phyloP scores from a whole-genome alignment of 2,113 vertebrate species.

The Toxostoma redivivum region DNA sequence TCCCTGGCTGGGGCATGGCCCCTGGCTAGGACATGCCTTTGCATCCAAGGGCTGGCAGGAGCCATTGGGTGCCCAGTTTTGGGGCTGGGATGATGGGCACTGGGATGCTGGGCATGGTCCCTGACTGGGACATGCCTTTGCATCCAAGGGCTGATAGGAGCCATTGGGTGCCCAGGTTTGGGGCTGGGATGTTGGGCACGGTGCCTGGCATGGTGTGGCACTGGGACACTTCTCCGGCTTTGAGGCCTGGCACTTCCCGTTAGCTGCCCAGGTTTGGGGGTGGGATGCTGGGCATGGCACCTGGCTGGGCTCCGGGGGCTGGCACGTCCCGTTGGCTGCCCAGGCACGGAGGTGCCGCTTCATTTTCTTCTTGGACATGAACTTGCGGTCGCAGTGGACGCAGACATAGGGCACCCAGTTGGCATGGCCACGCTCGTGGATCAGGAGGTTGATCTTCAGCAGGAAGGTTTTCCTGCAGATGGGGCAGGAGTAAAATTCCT shows the following conservation, averaged over 20 bases:
- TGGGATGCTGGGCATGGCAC: not conserved
- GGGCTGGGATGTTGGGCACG: not conserved
- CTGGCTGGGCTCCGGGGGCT: not conserved
- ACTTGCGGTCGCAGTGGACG: not conserved
- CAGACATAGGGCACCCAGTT: not conserved
- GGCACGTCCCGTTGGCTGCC: not conserved
- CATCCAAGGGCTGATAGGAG: not conserved
- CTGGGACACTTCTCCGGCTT: not conserved
- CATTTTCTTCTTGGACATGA: conserved; percentile 25
- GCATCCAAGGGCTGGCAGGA: accelerated
- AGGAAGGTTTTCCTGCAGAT: conserved; percentile 29
- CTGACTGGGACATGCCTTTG: accelerated
- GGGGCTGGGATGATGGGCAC: not conserved
- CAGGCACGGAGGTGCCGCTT: not conserved
- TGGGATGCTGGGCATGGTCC: not conserved
- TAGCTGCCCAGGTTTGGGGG: not conserved
- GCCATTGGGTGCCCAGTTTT: accelerated
- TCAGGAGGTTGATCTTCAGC: conserved; percentile 36
- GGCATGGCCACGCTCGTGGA: conserved; percentile 11
- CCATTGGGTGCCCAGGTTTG: not conserved
- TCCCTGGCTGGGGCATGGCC: not conserved
- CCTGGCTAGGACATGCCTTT: accelerated
- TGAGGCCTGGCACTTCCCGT: not conserved
- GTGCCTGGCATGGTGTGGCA: not conserved
- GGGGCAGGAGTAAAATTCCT: not conserved